Percentiles rank a stretch among this genome's conserved stretches.
Evolutionary conservation across 2,797 vertebrate genomes (phyloP).

Genomic region (Pterois miles): DNA sequence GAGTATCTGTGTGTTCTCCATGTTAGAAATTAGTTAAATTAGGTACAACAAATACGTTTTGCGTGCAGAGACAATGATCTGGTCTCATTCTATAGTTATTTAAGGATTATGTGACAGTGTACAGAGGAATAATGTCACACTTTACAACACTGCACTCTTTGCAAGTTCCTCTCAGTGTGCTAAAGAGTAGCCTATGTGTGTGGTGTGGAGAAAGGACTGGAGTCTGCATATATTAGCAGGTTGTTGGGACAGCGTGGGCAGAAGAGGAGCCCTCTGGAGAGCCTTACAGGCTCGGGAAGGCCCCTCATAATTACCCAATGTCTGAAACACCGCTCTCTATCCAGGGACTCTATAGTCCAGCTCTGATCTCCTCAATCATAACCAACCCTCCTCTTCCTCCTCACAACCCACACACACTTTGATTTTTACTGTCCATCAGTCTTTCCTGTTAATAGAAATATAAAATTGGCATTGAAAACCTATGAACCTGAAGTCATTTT

Average conservation of each 20-base stretch:
- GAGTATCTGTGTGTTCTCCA: not conserved
- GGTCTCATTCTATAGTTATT: not conserved
- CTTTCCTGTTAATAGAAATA: not conserved
- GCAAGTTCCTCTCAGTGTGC: no score
- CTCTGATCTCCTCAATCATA: conserved; percentile 49
- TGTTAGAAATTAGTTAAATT: not conserved
- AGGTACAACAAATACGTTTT: not conserved
- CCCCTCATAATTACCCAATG: conserved; percentile 59
- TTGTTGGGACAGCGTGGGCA: conserved; percentile 60
- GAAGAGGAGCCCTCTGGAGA: conserved; percentile 56
- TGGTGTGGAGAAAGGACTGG: conserved; percentile 12
- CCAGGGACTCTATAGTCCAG: conserved; percentile 45
- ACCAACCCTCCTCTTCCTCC: conserved; percentile 14
- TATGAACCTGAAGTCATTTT: not conserved
- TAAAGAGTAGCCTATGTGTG: not conserved
- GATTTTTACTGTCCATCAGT: conserved; percentile 13
- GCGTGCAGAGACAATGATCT: not conserved
- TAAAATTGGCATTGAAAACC: not conserved
- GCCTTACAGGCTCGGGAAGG: conserved; percentile 52
- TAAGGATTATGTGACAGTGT: not conserved
- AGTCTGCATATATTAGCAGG: conserved; percentile 45
- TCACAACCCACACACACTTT: conserved; percentile 37
- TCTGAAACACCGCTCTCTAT: conserved; percentile 54
- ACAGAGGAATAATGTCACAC: not conserved
- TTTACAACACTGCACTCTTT: not conserved